A percentile compares a stretch with the other conserved stretches of the same genome.
Evolutionary conservation across 1,140 invertebrate species (phyloP).

Genomic region (Mizuhopecten yessoensis): DNA sequence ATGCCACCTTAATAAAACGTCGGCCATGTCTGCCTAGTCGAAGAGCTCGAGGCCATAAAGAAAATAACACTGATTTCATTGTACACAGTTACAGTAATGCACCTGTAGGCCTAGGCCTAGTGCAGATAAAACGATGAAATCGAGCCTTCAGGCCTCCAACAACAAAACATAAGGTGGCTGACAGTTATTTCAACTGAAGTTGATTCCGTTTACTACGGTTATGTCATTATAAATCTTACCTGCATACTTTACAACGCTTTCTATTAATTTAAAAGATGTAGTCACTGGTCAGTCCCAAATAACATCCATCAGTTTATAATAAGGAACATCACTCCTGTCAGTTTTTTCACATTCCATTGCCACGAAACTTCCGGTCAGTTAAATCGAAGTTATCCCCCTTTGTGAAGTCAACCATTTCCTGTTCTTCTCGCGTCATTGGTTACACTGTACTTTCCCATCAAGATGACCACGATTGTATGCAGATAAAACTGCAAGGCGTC

Average conservation of each 20-base stretch:
- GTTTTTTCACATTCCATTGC: constrained; percentile 43
- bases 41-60: neutral
- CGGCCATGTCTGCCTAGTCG: neutral
- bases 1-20: too few species aligned
- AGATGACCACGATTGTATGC: neutral
- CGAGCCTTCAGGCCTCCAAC: too few species aligned
- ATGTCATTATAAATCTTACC: neutral
- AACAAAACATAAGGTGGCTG: neutral
- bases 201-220: neutral
- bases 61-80: too few species aligned
- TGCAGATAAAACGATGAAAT: neutral
- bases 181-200: neutral
- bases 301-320: neutral
- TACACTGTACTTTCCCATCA: neutral
- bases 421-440: constrained; percentile 35
- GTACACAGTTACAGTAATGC: neutral
- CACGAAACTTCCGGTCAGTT: constrained; percentile 46
- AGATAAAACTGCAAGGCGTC: neutral
- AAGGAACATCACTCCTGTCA: neutral
- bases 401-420: neutral
- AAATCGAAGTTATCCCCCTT: constrained; percentile 16
- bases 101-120: too few species aligned
- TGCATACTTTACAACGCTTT: neutral
- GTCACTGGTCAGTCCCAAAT: too few species aligned
- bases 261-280: neutral